Percentiles rank a stretch among this genome's conserved stretches.
Conservation (phyloP, 2,888 invertebrate genomes). For the Drosophila multiciliata region DNA sequence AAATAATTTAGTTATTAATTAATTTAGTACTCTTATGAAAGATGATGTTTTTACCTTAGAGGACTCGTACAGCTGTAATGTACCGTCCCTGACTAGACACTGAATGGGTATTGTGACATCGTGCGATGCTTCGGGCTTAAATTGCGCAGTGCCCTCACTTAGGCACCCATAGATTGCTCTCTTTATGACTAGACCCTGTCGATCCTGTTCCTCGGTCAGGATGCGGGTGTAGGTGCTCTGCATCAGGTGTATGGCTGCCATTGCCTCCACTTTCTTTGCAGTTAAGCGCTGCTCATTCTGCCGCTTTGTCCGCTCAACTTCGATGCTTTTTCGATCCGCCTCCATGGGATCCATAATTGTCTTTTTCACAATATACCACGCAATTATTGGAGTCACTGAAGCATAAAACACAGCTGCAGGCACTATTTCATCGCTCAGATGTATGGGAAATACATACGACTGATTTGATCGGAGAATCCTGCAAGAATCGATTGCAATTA, state of each 20-base stretch:
- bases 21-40: neutral
- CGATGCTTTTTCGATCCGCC: conserved; percentile 90
- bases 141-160: conserved; percentile 78
- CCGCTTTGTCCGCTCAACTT: conserved; percentile 93
- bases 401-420: conserved; percentile 97
- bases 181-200: conserved; percentile 93
- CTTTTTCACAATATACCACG: conserved; percentile 93
- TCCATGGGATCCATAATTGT: conserved; percentile 94
- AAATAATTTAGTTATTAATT: conserved; percentile 35
- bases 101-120: conserved; percentile 98
- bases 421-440: conserved; percentile 94
- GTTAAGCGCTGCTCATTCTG: conserved; percentile 90
- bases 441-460: conserved; percentile 94
- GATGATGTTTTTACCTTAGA: conserved; percentile 89
- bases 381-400: conserved; percentile 93
- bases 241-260: conserved; percentile 95
- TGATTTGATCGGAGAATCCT: conserved; percentile 95
- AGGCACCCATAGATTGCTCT: conserved; percentile 93
- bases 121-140: conserved; percentile 86
- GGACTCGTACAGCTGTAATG: conserved; percentile 92
- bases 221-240: conserved; percentile 94
- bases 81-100: conserved; percentile 96
- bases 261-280: conserved; percentile 93
- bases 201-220: conserved; percentile 91
- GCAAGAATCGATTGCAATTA: conserved; percentile 51